These are phyloP conservation scores for Podilymbus podiceps DNA, from an alignment of 2,113 vertebrate genomes.

Conservation along the genomic window DNA sequence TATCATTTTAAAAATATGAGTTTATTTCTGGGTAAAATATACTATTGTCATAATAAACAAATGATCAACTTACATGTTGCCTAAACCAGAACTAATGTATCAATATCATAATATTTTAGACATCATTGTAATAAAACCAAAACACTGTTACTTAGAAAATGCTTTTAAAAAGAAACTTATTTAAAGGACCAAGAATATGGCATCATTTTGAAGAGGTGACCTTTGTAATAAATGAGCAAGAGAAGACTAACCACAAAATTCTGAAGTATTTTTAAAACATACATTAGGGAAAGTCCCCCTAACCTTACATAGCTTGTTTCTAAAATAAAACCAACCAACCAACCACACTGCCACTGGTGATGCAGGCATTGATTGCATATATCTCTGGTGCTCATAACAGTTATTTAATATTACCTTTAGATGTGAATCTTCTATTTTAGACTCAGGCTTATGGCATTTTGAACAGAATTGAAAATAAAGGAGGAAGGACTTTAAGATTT, in stretches of 20 bases:
- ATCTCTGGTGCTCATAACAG: not conserved
- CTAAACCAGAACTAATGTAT: not conserved
- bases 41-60: not conserved
- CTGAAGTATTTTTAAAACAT: not conserved
- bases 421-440: not conserved
- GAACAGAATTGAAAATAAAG: not conserved
- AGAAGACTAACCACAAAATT: not conserved
- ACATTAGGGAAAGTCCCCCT: not conserved
- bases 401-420: not conserved
- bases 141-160: not conserved
- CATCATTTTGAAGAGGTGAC: not conserved
- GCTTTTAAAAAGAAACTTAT: not conserved
- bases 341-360: not conserved
- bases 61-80: not conserved
- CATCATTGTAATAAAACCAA: not conserved
- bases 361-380: not conserved
- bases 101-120: not conserved
- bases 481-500: not conserved
- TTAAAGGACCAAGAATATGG: not conserved
- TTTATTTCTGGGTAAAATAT: not conserved
- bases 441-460: not conserved
- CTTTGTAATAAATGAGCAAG: not conserved
- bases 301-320: not conserved
- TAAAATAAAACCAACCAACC: not conserved
- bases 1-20: not conserved